These are phyloP conservation scores for Sisyra terminalis DNA, from an alignment of 2,888 invertebrate genomes.

Conservation along the genomic window DNA sequence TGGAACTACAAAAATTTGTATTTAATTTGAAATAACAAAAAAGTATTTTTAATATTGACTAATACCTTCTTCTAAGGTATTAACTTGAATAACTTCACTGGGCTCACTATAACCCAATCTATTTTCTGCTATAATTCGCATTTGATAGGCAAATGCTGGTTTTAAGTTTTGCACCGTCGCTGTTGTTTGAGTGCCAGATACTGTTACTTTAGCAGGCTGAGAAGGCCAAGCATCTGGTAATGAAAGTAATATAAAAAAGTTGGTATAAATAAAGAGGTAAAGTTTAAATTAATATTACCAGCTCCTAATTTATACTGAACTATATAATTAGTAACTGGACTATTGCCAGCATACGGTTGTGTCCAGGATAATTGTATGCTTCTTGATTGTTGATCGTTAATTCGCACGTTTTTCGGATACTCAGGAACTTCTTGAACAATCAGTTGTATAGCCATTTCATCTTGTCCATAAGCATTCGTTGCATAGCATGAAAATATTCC, in stretches of 20 bases:
- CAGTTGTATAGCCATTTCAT: constrained; percentile 78
- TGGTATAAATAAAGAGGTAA: not conserved
- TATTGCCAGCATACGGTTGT: constrained; percentile 76
- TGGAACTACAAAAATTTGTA: constrained; percentile 33
- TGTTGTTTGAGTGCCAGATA: constrained; percentile 67
- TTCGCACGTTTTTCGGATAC: constrained; percentile 70
- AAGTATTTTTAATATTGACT: not conserved
- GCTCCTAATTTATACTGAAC: constrained; percentile 77
- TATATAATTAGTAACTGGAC: constrained; percentile 74
- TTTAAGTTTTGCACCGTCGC: constrained; percentile 65
- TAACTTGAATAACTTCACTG: constrained; percentile 71
- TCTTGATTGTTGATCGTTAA: constrained; percentile 70
- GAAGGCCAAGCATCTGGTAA: constrained; percentile 73
- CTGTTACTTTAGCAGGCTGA: constrained; percentile 64
- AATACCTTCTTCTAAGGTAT: constrained; percentile 63
- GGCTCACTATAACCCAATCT: constrained; percentile 75
- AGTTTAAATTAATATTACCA: constrained; percentile 29
- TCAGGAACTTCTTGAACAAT: constrained; percentile 86
- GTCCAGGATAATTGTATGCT: constrained; percentile 79
- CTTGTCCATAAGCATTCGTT: constrained; percentile 78
- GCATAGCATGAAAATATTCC: constrained; percentile 78
- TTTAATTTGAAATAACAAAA: not conserved
- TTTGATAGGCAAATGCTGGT: constrained; percentile 75
- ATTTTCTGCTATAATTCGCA: constrained; percentile 80
- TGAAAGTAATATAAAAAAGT: constrained; percentile 16